Base-by-base conservation (phyloP, 2,888 invertebrate genomes). In the Galeopsomyia nigrocyanea region DNA sequence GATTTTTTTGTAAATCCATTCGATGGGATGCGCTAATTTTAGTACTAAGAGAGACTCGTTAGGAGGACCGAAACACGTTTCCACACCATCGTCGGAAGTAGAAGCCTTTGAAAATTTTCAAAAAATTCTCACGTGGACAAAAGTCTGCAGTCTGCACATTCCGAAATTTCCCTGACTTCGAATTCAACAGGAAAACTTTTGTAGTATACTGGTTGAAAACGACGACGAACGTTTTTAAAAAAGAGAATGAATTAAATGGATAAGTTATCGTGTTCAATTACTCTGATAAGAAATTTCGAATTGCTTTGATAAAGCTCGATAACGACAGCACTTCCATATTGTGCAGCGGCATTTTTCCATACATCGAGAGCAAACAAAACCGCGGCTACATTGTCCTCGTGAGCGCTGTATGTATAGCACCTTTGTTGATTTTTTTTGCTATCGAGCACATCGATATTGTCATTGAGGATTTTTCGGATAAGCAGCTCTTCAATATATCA, bases 1-100 rank as follows among this genome's bases (percentile, higher is more conserved):
- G 1, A 67, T 46, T 13, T 47, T 53, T n/a, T 50, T 16, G 39
- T 69, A 69, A 10, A 69, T 50, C 69, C 63, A 63, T 21, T 22
- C 10, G 1, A 46, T 14, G 3, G 63, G 57, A 22, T 64, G 17
- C 16, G 7, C 10, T 3, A 7, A n/a, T n/a, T 39, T 58, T 7
- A 57, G 51, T 21, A 58, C 22, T 2, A 58, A 31, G 9, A 46
- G 39, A n/a, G 46, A 31, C 2, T 70, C 26, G 2, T 47, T 21
- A 17, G 58, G 9, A 14, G 63, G 17, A 10, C 57, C 64, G 10
- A 70, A 46, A 22, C 64, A 64, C 3, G 39, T 22, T 7, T 63
- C 56, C n/a, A 51, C 6, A 14, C 19, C 13, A 14, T 64, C 60
- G 9, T 58, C 53, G 1, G 64, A 51, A 3, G 53, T 17, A 0